phyloP scores from a whole-genome alignment of 2,797 vertebrate genomes.

The Rhynchonycteris naso region DNA sequence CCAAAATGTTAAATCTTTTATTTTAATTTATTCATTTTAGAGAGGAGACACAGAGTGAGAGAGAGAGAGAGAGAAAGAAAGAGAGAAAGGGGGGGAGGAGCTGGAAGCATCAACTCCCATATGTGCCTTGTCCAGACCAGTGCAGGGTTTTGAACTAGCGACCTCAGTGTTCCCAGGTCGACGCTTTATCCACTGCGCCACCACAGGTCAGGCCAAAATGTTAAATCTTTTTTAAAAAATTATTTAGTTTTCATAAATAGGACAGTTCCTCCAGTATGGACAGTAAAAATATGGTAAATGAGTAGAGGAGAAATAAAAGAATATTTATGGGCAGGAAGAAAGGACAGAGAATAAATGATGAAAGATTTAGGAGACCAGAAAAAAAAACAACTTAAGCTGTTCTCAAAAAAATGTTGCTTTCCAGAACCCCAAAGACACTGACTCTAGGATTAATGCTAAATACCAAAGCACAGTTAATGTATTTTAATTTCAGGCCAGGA shows the following conservation, averaged over 20 bases:
- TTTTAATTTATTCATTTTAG: background rate
- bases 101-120: too few relatives aligned
- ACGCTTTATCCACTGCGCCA: too few relatives aligned
- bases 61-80: background rate
- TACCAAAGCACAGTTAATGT: slow-evolving; percentile 15
- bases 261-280: slow-evolving; percentile 8
- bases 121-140: too few relatives aligned
- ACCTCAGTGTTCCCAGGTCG: too few relatives aligned
- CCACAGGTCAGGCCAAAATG: too few relatives aligned
- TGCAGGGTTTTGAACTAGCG: too few relatives aligned
- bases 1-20: slow-evolving; percentile 36
- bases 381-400: background rate
- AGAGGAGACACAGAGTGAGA: background rate
- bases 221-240: slow-evolving; percentile 29
- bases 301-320: slow-evolving; percentile 51
- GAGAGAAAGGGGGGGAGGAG: too few relatives aligned
- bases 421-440: background rate
- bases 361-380: slow-evolving; percentile 39
- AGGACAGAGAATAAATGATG: slow-evolving; percentile 41
- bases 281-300: slow-evolving; percentile 51
- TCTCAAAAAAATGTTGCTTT: slow-evolving; percentile 58
- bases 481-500: slow-evolving; percentile 52
- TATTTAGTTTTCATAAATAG: slow-evolving; percentile 43
- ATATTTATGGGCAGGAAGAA: slow-evolving; percentile 22
- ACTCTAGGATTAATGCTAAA: slow-evolving; percentile 39